phyloP scores from a whole-genome alignment of 1,140 invertebrate species.

The Cydia pomonella region DNA sequence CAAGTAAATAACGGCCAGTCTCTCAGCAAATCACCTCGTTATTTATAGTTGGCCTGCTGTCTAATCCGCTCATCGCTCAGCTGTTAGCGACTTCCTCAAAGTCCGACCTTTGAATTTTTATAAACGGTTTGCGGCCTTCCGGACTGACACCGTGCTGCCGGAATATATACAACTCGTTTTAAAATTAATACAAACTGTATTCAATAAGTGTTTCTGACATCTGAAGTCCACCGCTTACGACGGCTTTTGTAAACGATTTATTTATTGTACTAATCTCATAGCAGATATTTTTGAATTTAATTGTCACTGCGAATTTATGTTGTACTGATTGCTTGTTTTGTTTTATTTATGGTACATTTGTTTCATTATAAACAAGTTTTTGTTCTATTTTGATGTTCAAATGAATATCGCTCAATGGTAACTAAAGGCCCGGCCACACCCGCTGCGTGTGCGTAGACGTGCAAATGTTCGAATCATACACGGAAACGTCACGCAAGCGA shows the following conservation, averaged over 20 bases:
- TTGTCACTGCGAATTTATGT: conserved; percentile 14
- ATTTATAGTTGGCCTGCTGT: conserved; percentile 30
- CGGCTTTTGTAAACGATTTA: conserved; percentile 9
- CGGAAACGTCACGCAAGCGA: too few species aligned
- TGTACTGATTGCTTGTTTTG: conserved; percentile 10
- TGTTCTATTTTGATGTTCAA: background rate
- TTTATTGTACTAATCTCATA: background rate
- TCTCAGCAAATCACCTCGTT: conserved; percentile 18
- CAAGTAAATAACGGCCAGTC: background rate
- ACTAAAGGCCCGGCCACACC: too few species aligned
- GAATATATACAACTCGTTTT: conserved; percentile 4
- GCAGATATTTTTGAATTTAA: background rate
- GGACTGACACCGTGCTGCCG: background rate
- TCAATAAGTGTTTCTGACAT: conserved; percentile 28
- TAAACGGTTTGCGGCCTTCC: conserved; percentile 28
- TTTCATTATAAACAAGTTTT: background rate
- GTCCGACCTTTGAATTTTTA: conserved; percentile 25
- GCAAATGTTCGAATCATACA: too few species aligned
- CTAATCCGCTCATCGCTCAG: conserved; percentile 27
- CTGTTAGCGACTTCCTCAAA: conserved; percentile 27
- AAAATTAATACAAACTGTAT: conserved; percentile 12
- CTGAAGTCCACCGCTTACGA: background rate
- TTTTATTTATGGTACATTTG: conserved; percentile 12
- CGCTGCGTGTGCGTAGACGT: too few species aligned
- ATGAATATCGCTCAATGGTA: too few species aligned